Percentiles rank a stretch among this genome's conserved stretches.
Conservation (phyloP, 2,888 invertebrate species). For the Dicyrtoma fusca region DNA sequence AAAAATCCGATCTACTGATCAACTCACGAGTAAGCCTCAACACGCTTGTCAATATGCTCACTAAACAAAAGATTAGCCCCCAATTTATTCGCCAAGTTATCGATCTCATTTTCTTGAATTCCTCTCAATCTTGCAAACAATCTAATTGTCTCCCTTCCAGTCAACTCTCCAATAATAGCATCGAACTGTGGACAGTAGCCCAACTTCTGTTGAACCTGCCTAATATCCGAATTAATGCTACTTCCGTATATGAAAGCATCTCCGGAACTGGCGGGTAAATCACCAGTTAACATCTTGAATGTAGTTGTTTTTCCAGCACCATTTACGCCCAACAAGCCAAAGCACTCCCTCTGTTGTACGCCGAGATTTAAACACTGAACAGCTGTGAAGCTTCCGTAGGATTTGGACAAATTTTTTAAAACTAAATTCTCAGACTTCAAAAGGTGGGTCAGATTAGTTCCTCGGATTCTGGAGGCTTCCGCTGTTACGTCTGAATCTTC, state of each 20-base stretch:
- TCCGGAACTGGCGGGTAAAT: slow-evolving; percentile 70
- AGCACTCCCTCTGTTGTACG: slow-evolving; percentile 74
- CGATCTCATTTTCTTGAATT: slow-evolving; percentile 60
- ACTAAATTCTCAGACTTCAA: slow-evolving; percentile 57
- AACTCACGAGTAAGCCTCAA: slow-evolving; percentile 45
- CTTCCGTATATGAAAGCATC: slow-evolving; percentile 67
- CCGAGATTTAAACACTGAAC: slow-evolving; percentile 77
- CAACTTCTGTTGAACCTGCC: slow-evolving; percentile 58
- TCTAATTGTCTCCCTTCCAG: slow-evolving; percentile 78
- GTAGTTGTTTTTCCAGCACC: slow-evolving; percentile 87
- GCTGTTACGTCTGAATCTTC: slow-evolving; percentile 55
- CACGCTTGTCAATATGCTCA: slow-evolving; percentile 67
- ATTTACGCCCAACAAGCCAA: slow-evolving; percentile 82
- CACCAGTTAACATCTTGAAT: slow-evolving; percentile 79
- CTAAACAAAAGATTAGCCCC: slow-evolving; percentile 66
- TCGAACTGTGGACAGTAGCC: too few species aligned
- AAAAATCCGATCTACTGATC: not conserved
- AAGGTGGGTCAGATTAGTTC: slow-evolving; percentile 49
- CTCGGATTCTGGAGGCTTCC: slow-evolving; percentile 51
- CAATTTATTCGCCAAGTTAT: slow-evolving; percentile 61
- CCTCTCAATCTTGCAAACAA: slow-evolving; percentile 72
- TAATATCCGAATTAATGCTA: slow-evolving; percentile 59
- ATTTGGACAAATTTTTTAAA: slow-evolving; percentile 68
- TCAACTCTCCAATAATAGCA: slow-evolving; percentile 54
- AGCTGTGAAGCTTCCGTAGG: slow-evolving; percentile 73